phyloP scores from a whole-genome alignment of 2,888 invertebrate species.

The Xestia c-nigrum region DNA sequence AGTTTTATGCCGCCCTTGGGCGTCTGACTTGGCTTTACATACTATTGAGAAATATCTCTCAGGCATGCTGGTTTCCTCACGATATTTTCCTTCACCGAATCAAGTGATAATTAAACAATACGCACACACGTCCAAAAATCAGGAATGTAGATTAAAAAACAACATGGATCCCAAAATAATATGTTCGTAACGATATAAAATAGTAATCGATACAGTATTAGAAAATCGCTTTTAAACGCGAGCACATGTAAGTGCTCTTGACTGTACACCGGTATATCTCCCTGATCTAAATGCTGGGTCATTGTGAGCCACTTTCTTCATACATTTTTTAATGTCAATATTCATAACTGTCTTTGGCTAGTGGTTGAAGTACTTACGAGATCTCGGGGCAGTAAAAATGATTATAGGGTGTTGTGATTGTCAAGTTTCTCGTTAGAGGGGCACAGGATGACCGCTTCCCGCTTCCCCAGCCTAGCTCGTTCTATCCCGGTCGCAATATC shows the following conservation, averaged over 20 bases:
- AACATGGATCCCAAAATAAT: neutral
- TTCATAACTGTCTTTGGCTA: constrained; percentile 9
- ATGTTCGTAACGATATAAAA: neutral
- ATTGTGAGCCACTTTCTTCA: constrained; percentile 68
- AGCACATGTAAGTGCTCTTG: neutral
- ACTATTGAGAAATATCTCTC: too few relatives aligned
- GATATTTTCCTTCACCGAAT: too few relatives aligned
- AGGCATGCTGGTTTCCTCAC: too few relatives aligned
- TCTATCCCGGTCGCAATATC: too few relatives aligned
- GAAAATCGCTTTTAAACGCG: neutral
- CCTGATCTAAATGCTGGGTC: constrained; percentile 61
- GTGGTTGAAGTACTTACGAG: neutral
- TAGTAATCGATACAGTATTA: neutral
- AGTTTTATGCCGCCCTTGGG: too few relatives aligned
- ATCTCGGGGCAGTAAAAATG: neutral
- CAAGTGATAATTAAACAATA: too few relatives aligned
- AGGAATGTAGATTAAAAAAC: neutral
- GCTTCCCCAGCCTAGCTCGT: too few relatives aligned
- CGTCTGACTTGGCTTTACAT: too few relatives aligned
- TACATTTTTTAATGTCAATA: constrained; percentile 32
- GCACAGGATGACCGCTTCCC: too few relatives aligned
- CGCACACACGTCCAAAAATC: too few relatives aligned
- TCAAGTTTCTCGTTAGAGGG: neutral
- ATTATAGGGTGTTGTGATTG: neutral
- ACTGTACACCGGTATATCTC: constrained; percentile 47